These are phyloP conservation scores for Coptodon bakossiorum DNA, from an alignment of 2,113 vertebrate species.

Conservation along the genomic window DNA sequence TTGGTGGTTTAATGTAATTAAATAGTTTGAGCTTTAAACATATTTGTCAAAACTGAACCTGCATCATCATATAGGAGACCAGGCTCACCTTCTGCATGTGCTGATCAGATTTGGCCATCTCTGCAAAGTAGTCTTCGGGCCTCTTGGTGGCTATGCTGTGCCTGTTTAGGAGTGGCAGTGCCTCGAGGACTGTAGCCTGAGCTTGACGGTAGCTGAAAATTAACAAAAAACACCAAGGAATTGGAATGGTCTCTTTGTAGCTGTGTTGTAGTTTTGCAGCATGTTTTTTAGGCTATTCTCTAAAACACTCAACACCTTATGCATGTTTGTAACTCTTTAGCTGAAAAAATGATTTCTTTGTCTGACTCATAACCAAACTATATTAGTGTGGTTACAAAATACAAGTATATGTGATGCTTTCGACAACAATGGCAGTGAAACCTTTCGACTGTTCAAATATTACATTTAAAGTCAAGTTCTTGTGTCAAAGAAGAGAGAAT, in stretches of 20 bases:
- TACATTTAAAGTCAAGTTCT: too few species aligned
- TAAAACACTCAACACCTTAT: neutral
- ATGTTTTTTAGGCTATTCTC: neutral
- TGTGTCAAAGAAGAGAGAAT: too few species aligned
- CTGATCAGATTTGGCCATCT: slow-evolving; percentile 97
- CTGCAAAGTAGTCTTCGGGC: slow-evolving; percentile 94
- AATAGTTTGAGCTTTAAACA: neutral
- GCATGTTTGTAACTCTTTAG: neutral
- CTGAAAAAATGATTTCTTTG: neutral
- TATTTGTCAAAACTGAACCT: neutral
- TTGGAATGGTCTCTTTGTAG: neutral
- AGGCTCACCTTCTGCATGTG: slow-evolving; percentile 95
- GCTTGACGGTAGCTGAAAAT: slow-evolving; percentile 86
- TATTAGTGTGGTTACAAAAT: neutral
- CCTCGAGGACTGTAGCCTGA: slow-evolving; percentile 84
- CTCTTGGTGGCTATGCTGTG: slow-evolving; percentile 81
- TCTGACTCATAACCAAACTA: neutral
- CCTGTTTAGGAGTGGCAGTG: slow-evolving; percentile 78
- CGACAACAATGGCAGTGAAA: neutral
- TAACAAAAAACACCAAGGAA: neutral
- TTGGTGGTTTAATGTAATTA: neutral
- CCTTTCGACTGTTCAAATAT: too few species aligned
- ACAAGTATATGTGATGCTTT: neutral
- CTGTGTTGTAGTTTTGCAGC: neutral
- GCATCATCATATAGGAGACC: neutral